A percentile compares a stretch with the other conserved stretches of the same genome.
Conservation (phyloP, 2,888 invertebrate species). For the Synergus laeviventris region DNA sequence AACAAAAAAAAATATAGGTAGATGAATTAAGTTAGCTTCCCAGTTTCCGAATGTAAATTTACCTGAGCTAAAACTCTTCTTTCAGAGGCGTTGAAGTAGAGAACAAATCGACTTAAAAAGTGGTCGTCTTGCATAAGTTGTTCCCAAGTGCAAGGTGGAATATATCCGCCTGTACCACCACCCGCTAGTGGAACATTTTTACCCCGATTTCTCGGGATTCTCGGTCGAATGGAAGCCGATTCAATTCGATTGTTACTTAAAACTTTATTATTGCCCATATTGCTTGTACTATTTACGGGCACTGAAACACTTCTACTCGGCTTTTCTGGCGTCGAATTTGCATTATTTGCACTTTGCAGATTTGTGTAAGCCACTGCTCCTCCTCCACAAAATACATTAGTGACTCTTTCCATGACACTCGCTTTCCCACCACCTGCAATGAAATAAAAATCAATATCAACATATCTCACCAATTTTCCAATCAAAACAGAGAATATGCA, state of each 20-base stretch:
- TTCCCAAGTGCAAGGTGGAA: conserved; percentile 78
- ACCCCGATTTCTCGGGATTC: conserved; percentile 63
- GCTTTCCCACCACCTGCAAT: conserved; percentile 77
- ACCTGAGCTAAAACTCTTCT: conserved; percentile 88
- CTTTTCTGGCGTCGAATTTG: conserved; percentile 69
- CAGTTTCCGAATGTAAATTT: not conserved
- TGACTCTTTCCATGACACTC: conserved; percentile 91
- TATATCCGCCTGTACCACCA: conserved; percentile 66
- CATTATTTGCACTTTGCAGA: conserved; percentile 69
- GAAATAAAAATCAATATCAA: conserved; percentile 21
- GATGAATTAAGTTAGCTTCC: too few species aligned
- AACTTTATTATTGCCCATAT: conserved; percentile 67
- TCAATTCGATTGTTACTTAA: conserved; percentile 59
- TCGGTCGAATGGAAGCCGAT: conserved; percentile 56
- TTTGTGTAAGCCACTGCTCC: conserved; percentile 79
- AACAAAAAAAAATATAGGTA: too few species aligned
- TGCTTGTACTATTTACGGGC: conserved; percentile 62
- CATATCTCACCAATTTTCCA: not conserved
- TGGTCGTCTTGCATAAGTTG: conserved; percentile 90
- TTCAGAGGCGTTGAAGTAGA: conserved; percentile 88
- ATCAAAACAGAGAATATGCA: too few species aligned
- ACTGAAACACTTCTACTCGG: conserved; percentile 69
- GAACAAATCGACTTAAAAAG: conserved; percentile 90
- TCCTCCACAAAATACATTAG: conserved; percentile 90
- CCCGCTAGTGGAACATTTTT: conserved; percentile 64